A percentile compares a stretch with the other conserved stretches of the same genome.
Evolutionary conservation across 2,113 vertebrate genomes (phyloP).

Genomic region (Rana temporaria): DNA sequence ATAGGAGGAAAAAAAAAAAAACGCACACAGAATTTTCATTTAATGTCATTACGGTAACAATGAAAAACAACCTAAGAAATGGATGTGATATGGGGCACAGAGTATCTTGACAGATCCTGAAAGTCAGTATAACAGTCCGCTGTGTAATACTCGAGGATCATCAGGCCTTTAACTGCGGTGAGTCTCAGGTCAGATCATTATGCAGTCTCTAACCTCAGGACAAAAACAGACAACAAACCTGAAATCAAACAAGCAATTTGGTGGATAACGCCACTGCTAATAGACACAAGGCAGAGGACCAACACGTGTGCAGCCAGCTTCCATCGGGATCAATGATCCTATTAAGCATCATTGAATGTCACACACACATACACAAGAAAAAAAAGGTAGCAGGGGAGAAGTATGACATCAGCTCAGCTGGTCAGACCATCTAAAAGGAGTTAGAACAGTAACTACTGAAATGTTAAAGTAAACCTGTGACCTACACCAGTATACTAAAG

Average conservation of each 20-base stretch:
- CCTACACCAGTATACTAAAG: too few species aligned
- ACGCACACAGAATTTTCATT: not conserved
- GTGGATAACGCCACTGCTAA: not conserved
- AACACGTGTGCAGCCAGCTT: not conserved
- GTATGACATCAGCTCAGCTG: too few species aligned
- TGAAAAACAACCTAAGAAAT: not conserved
- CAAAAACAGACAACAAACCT: conserved; percentile 3
- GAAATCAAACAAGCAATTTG: not conserved
- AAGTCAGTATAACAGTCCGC: not conserved
- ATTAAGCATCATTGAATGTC: not conserved
- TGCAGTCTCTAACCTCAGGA: conserved; percentile 7
- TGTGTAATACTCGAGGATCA: not conserved
- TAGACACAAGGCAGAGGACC: not conserved
- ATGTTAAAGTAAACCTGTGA: too few species aligned
- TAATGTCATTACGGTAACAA: not conserved
- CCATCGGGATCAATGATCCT: not conserved
- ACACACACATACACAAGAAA: too few species aligned
- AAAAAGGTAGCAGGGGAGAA: too few species aligned
- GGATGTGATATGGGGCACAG: not conserved
- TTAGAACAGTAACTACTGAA: too few species aligned
- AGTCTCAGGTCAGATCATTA: conserved; percentile 16
- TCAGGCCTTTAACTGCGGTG: not conserved
- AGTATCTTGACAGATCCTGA: not conserved
- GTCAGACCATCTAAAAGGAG: too few species aligned
- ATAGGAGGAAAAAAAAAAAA: not conserved